These are phyloP conservation scores for Falco punctatus DNA, from an alignment of 2,113 vertebrate species.

Conservation along the genomic window DNA sequence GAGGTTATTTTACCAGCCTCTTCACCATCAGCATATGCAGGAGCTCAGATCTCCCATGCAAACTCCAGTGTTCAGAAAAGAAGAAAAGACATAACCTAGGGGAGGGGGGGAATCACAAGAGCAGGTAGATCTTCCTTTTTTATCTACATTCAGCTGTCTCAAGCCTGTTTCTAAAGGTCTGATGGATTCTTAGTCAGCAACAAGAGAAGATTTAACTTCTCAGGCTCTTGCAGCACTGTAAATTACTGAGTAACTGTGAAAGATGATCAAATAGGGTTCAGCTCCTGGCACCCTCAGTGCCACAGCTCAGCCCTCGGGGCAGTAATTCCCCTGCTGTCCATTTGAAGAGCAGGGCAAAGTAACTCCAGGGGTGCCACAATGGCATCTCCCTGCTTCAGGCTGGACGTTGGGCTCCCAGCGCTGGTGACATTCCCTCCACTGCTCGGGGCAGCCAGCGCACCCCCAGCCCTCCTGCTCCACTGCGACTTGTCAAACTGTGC, in stretches of 20 bases:
- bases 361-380: not conserved
- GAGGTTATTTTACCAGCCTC: not conserved
- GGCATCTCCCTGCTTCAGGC: not conserved
- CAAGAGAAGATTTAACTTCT: not conserved
- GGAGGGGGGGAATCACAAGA: not conserved
- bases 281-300: not conserved
- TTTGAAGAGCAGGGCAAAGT: not conserved
- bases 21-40: not conserved
- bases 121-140: not conserved
- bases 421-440: too few relatives aligned
- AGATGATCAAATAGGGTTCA: not conserved
- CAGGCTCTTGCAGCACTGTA: not conserved
- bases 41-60: not conserved
- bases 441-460: not conserved
- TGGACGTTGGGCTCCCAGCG: not conserved
- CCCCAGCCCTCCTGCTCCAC: not conserved
- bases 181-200: not conserved
- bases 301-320: not conserved
- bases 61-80: not conserved
- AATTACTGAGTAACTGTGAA: not conserved
- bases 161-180: not conserved
- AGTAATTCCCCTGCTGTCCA: not conserved
- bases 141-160: not conserved
- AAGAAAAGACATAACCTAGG: not conserved
- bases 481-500: rapidly evolving